Base-by-base conservation (phyloP, 2,888 invertebrate species). In the Calliphora vomitoria region DNA sequence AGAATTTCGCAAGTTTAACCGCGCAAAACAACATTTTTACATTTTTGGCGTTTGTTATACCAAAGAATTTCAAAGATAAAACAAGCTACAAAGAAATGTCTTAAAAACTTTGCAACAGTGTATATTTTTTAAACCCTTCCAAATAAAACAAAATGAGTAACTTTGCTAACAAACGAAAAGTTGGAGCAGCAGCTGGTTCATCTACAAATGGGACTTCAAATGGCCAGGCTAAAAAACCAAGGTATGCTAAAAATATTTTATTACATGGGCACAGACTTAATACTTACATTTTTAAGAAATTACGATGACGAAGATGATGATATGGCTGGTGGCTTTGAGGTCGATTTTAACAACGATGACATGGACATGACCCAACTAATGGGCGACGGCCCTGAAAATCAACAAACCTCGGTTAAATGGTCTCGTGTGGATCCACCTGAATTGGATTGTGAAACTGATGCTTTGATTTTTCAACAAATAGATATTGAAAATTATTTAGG, bases 401-500 rank as follows among this genome's bases (percentile, higher is more conserved):
- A 95, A 90, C 94, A 94, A 79, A 96, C 96, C 0, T 95, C 95
- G 89, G 93, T 94, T 75, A 96, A 96, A 92, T 98, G 98, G 98
- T 95, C 95, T 8, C 95, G 99, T 76, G 97, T 98, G 2, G 92
- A 95, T 11, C 95, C 96, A 1, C 95, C 95, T 0, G 81, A 92
- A 3, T 91, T 98, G n/a, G 94, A 98, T 93, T 95, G 97, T 0
- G 93, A 94, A 41, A 95, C 94, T 79, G 96, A 97, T 91, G 93
- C 94, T 4, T 93, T 99, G 50, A 94, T 96, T 53, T 99, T 99
- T 94, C 99, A 99, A 94, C 99, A 99, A 94, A 94, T 99, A 76
- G 99, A 99, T 93, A 95, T 99, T 87, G 99, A 99, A 92, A 96
- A 98, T 94, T 99, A 99, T 92, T 95, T 96, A 92, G 96, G 96